phyloP scores from a whole-genome alignment of 2,797 vertebrate genomes.

The Sandelia bainsii region DNA sequence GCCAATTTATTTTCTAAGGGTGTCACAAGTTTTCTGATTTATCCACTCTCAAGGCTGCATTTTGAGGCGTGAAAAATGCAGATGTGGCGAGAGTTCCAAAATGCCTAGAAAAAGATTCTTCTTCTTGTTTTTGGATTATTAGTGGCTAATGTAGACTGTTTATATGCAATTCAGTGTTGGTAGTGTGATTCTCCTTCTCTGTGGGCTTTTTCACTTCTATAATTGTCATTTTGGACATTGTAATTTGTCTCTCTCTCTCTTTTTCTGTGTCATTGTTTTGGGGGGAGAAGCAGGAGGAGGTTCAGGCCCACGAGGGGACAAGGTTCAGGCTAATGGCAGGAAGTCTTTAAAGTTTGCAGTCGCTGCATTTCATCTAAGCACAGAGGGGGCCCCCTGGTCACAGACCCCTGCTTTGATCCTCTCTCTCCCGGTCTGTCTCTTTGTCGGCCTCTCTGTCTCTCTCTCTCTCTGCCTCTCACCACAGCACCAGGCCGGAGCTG shows the following conservation, averaged over 20 bases:
- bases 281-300: constrained; percentile 84
- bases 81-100: neutral
- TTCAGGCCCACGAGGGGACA: constrained; percentile 90
- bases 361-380: constrained; percentile 94
- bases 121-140: neutral
- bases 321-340: constrained; percentile 98
- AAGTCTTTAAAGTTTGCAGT: constrained; percentile 98
- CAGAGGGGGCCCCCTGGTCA: constrained; percentile 92
- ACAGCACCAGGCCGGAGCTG: constrained; percentile 86
- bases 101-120: neutral
- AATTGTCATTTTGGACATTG: constrained; percentile 89
- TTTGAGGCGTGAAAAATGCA: neutral
- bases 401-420: constrained; percentile 94
- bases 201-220: constrained; percentile 82
- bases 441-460: constrained; percentile 37
- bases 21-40: neutral
- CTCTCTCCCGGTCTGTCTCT: constrained; percentile 39
- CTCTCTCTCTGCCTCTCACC: constrained; percentile 73
- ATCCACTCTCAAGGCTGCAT: neutral
- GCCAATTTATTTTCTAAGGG: neutral
- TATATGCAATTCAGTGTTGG: constrained; percentile 59
- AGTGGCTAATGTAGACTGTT: neutral
- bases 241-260: constrained; percentile 57
- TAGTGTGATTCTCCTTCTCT: constrained; percentile 87
- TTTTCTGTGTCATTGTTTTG: constrained; percentile 67